Base-by-base conservation (phyloP, 2,113 vertebrate genomes). In the Cariama cristata region DNA sequence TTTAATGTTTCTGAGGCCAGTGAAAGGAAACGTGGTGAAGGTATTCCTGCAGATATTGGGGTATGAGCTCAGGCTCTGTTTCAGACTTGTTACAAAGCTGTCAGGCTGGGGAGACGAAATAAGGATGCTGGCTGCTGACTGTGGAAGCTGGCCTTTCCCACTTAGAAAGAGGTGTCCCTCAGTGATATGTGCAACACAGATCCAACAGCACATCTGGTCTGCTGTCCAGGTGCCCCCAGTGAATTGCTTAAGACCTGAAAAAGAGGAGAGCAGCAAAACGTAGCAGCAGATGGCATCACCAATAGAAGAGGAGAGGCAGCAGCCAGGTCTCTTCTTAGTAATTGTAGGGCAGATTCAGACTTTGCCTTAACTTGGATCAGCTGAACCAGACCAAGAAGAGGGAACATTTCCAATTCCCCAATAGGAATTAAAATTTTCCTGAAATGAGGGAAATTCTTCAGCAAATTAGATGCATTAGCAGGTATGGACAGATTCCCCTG, bases 101-200 rank as follows among this genome's bases (percentile, higher is more conserved):
- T 22, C 35, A 47, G 53, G 32, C 18, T 49, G 50, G 27, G 59
- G 20, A 45, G 67, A 63, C 2, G 8, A 38, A 32, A 5, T 3
- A 9, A 30, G n/a, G 24, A 22, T 11, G 7, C 13, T 50, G 64
- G 50, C 32, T 79, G 12, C 35, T 88, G 45, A 9, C 44, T 44
- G 32, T 59, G 58, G 53, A 42, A 79, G n/a, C 5, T 90, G 63
- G 3, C 22, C 28, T 76, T 79, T 53, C 58, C 58, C 53, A 20
- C 27, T 11, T 33, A 14, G 49, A 69, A 52, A 40, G 45, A 45
- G 3, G 8, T 56, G 22, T 27, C 24, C 33, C 28, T 76, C 45
- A 7, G n/a, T 1, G 4, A 24, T 10, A 14, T 0, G 0, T 6
- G 13, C 18, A 45, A 8, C 52, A 45, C 27, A 55, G 40, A 56